Conservation (phyloP, 2,113 vertebrate species). For the Phalacrocorax pelagicus region DNA sequence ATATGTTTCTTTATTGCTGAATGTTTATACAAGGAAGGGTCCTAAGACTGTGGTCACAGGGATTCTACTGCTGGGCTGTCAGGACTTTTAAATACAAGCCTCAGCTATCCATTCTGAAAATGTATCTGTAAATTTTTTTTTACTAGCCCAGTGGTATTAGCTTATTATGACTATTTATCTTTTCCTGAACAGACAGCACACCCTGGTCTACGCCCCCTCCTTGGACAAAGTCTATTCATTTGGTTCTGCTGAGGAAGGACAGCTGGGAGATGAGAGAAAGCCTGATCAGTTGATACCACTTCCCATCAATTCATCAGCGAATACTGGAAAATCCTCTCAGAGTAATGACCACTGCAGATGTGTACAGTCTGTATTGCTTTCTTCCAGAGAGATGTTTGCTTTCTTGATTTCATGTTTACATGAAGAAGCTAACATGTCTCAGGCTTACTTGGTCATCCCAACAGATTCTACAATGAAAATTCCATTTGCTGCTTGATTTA, state of each 20-base stretch:
- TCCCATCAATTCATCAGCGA: neutral
- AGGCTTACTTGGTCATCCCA: neutral
- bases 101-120: neutral
- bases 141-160: neutral
- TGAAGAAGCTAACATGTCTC: neutral
- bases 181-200: slow-evolving; percentile 68
- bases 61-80: neutral
- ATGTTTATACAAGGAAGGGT: neutral
- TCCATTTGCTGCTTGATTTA: neutral
- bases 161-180: neutral
- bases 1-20: neutral
- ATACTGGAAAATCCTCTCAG: neutral
- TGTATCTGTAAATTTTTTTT: neutral
- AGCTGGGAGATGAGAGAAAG: slow-evolving; percentile 25
- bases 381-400: neutral
- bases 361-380: neutral
- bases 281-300: slow-evolving; percentile 54
- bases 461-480: neutral
- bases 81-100: neutral
- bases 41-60: neutral
- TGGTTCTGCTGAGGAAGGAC: slow-evolving; percentile 62
- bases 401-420: neutral
- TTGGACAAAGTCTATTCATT: slow-evolving; percentile 72
- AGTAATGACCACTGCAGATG: neutral
- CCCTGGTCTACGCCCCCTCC: slow-evolving; percentile 65